A percentile compares a stretch with the other conserved stretches of the same genome.
Evolutionary conservation across 2,113 vertebrate genomes (phyloP).

Genomic region (Elgaria multicarinata): DNA sequence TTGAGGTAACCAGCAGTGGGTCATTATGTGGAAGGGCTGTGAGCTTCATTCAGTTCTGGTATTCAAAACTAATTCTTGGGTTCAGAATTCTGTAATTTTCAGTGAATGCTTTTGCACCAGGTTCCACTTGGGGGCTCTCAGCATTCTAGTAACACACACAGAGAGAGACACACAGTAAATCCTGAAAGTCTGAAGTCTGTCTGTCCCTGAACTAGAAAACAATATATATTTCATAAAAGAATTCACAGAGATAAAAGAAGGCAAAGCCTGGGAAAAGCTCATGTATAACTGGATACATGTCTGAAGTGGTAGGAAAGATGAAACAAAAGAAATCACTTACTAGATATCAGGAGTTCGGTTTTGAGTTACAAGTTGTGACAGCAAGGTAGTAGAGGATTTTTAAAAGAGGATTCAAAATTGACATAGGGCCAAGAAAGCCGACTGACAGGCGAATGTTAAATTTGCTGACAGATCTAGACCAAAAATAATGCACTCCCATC

Average conservation of each 20-base stretch:
- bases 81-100: background rate
- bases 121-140: too few species aligned
- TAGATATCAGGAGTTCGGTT: constrained; percentile 50
- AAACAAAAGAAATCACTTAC: constrained; percentile 37
- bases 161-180: too few species aligned
- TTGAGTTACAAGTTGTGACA: constrained; percentile 58
- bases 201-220: constrained; percentile 8
- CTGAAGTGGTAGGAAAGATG: constrained; percentile 14
- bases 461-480: constrained; percentile 51
- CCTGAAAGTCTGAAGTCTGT: background rate
- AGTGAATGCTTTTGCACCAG: background rate
- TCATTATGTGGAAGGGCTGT: background rate
- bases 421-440: constrained; percentile 48
- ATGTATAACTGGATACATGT: constrained; percentile 10
- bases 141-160: too few species aligned
- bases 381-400: constrained; percentile 48
- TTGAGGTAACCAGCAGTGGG: background rate
- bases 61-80: background rate
- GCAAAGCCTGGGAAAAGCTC: background rate
- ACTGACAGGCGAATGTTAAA: constrained; percentile 54
- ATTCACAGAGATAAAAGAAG: background rate
- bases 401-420: constrained; percentile 51
- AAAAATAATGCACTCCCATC: constrained; percentile 29
- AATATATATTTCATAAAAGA: constrained; percentile 6
- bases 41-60: background rate